Base-by-base conservation (phyloP, 2,797 vertebrate genomes). In the Morus bassanus region DNA sequence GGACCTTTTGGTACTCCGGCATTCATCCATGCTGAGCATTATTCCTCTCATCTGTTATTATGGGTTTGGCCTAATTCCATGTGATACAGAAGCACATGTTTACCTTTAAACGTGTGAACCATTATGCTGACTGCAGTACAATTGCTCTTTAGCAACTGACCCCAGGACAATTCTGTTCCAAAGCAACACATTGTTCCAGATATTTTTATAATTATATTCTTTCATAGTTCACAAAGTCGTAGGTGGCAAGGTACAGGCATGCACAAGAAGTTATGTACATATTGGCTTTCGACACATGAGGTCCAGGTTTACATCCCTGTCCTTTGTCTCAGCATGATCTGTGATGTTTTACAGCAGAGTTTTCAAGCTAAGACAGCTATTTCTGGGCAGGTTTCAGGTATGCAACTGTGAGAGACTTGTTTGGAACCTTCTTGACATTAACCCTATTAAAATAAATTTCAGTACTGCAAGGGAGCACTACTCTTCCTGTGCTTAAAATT, bases 281-380 rank as follows among this genome's bases (percentile, higher is more conserved):
- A 33, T 1, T n/a, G n/a, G 37, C 41, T 81, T 86, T 57, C 0
- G 0, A 23, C 10, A 59, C 3, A 5, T 11, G 31, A 78, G 18
- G 22, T 84, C 12, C 14, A 28, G 57, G 15, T 35, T 59, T 70
- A 50, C 6, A 1, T 53, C 73, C 9, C 30, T 63, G 35, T 61
- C 45, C n/a, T 83, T 41, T 82, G 21, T 59, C 41, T 93, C 50
- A 79, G 22, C 54, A 76, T 61, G 48, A 76, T 51, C 30, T 69
- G 18, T 73, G 50, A 35, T n/a, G 35, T 22, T 89, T 87, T 22
- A 73, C 4, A n/a, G 11, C 39, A 85, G 41, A 43, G 28, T 89
- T 69, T 93, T 76, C 77, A 87, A 91, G 77, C 15, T 72, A 51
- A 35, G 7, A 69, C 33, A 73, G 45, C 18, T 92, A 15, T 78